Evolutionary conservation across 2,888 invertebrate genomes (phyloP).

Genomic region (Leptinotarsa haldemani): DNA sequence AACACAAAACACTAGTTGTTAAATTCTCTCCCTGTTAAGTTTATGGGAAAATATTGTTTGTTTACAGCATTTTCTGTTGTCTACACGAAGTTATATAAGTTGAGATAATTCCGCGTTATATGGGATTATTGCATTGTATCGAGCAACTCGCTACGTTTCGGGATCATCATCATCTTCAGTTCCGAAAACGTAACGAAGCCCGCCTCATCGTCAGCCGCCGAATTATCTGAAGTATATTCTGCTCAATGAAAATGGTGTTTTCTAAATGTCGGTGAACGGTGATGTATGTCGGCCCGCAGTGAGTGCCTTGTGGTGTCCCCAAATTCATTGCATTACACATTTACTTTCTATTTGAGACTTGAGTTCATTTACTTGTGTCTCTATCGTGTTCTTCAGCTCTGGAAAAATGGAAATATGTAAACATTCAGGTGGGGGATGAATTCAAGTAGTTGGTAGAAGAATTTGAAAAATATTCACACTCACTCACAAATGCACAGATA

Average conservation of each 20-base stretch:
- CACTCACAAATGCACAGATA: conserved; percentile 25
- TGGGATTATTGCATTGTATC: conserved; percentile 8
- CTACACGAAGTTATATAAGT: conserved; percentile 10
- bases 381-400: conserved; percentile 97
- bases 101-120: background rate
- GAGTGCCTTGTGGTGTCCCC: conserved; percentile 65
- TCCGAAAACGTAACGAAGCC: background rate
- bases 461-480: conserved; percentile 29
- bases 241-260: conserved; percentile 5
- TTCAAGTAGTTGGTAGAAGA: conserved; percentile 11
- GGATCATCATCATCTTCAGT: background rate
- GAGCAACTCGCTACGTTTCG: background rate
- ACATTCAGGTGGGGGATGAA: conserved; percentile 21
- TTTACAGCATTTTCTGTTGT: conserved; percentile 11
- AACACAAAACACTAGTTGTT: conserved; percentile 16
- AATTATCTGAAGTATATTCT: conserved; percentile 17
- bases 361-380: conserved; percentile 96
- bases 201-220: conserved; percentile 14
- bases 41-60: conserved; percentile 4
- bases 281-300: conserved; percentile 60
- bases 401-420: conserved; percentile 59
- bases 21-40: conserved; percentile 33
- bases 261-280: conserved; percentile 31
- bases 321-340: conserved; percentile 92
- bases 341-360: conserved; percentile 97